Evolutionary conservation across 2,888 invertebrate genomes (phyloP), one percentile per base, ranked within the genome.

Genomic region (Nymphalis polychloros): DNA sequence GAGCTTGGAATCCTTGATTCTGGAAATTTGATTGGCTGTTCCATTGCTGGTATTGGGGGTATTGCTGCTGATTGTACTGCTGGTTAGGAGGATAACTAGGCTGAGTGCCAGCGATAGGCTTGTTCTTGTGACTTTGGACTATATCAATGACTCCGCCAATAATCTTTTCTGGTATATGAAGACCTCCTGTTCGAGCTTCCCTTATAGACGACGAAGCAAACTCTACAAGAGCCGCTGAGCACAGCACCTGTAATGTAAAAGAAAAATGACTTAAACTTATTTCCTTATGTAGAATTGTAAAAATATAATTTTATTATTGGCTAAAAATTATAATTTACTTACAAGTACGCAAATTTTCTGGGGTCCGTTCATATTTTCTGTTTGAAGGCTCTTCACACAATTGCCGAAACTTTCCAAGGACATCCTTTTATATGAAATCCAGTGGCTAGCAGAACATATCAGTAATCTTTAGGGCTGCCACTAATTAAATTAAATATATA

Each of bases 61-160:
- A 81, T 60, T 77, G 81, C 59, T 81, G 82, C 62, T 82, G 82
- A 46, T 74, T 75, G 57, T 81, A 82, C 60, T 77, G 81, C 50
- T 79, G 81, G 64, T 69, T 70, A 8, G 68, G 63, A 10, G 70
- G 76, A 47, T 70, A 73, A 19, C 71, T 70, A 23, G 72, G 77
- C 62, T 68, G 76, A 6, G 71, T 55, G 0, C 69, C 73, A 6
- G 66, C 68, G 19, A 67, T 31, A 0, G 88, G 90, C 64, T 91
- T 92, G 75, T 86, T 87, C 75, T 92, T 92, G 72, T 92, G 90
- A 55, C 77, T 88, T 67, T 90, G 88, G 1, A 91, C 88, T 10
- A 89, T 88, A 70, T 91, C 91, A 16, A 92, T 91, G n/a, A 92
- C 90, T 0, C 90, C 88, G 2, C 89, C 89, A 47, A 92, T 87